Evolutionary conservation across 2,888 invertebrate species (phyloP).

Genomic region (Diploptera punctata): DNA sequence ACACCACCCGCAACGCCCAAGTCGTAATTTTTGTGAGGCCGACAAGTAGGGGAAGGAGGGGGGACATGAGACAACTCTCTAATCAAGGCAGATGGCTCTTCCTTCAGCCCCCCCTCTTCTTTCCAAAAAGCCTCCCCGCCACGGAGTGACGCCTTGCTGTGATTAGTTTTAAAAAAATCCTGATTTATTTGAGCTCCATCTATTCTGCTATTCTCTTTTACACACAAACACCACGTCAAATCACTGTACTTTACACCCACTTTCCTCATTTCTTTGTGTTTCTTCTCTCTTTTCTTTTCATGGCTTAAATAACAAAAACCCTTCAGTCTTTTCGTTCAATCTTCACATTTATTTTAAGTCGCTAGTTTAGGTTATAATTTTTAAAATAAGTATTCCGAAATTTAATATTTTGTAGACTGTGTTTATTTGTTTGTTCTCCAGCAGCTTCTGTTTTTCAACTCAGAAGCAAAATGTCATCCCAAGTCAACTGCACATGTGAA

Average conservation of each 20-base stretch:
- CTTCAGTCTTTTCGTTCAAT: slow-evolving; percentile 35
- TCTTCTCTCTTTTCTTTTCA: slow-evolving; percentile 7
- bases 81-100: slow-evolving; percentile 41
- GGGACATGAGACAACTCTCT: slow-evolving; percentile 42
- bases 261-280: slow-evolving; percentile 23
- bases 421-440: too few species aligned
- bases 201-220: slow-evolving; percentile 37
- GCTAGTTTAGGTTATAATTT: slow-evolving; percentile 24
- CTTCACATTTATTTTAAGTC: slow-evolving; percentile 36
- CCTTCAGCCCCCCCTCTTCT: neutral
- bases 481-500: too few species aligned
- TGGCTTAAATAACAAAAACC: slow-evolving; percentile 31
- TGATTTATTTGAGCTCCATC: slow-evolving; percentile 40
- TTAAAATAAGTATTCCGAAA: too few species aligned
- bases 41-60: slow-evolving; percentile 33
- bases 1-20: slow-evolving; percentile 39
- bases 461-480: too few species aligned
- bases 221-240: slow-evolving; percentile 32
- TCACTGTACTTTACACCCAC: slow-evolving; percentile 31
- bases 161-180: slow-evolving; percentile 43
- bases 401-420: too few species aligned
- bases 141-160: slow-evolving; percentile 40
- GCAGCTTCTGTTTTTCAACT: too few species aligned
- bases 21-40: slow-evolving; percentile 42
- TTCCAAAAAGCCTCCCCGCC: slow-evolving; percentile 15